Base-by-base conservation (phyloP, 2,113 vertebrate species). In the Octodon degus region DNA sequence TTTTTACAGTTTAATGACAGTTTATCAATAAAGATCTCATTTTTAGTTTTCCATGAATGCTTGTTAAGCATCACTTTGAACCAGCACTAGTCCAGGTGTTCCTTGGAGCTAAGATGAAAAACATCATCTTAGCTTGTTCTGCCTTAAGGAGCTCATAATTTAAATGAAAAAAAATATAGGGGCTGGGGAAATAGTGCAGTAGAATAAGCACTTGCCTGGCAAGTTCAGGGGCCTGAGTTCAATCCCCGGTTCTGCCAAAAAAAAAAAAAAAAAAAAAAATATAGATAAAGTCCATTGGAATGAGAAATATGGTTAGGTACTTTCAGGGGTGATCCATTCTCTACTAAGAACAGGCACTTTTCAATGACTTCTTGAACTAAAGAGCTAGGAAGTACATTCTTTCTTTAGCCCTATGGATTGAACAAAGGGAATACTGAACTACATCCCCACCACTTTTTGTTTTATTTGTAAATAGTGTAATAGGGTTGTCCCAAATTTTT, bases 31-130 rank as follows among this genome's bases (percentile, higher is more conserved):
- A 95, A 88, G 22, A 72, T 9, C 60, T 94, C 25, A 77, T 76
- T 53, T 93, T 80, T 76, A 22, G 63, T 86, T 62, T 25, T 83
- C n/a, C 40, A n/a, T 4, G 13, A 22, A 76, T 85, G 50, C 6
- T 67, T 80, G 90, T 32, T 67, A 89, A 82, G 1, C 25, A 83
- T 91, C n/a, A 34, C 16, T 89, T 34, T 85, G 63, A 77, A n/a
- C 40, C 27, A 93, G 17, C n/a, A 84, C 55, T 53, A 10, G 27
- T 53, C 77, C 58, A 62, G 30, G 27, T 76, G 37, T 94, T 79
- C 30, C 79, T 94, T 63, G 60, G 16, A 85, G 89, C 8, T 47
- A 53, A 82, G 7, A 88, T 20, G 30, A 86, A 94, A 96, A 97
- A 24, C 34, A 83, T 1, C 27, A 43, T 43, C 43, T 43, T 43